Conservation (phyloP, 2,797 vertebrate species). For the Alouatta caraya region DNA sequence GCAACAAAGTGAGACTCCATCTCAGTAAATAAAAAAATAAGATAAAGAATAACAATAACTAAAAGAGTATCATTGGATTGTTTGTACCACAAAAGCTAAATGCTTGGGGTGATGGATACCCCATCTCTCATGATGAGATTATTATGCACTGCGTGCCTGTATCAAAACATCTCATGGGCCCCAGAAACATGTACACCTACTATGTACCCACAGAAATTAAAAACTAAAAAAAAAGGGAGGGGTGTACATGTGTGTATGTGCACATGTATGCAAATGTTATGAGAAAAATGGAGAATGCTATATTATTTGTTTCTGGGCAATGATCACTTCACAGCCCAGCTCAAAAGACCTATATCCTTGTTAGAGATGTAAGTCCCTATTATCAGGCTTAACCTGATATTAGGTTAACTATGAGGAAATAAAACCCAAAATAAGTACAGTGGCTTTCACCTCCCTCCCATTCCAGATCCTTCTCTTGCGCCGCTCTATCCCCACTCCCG, state of each 20-base stretch:
- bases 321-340: neutral
- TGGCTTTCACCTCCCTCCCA: rapidly evolving
- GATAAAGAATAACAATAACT: neutral
- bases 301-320: neutral
- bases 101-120: neutral
- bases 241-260: neutral
- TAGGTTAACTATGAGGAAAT: neutral
- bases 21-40: neutral
- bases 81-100: neutral
- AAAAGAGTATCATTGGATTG: neutral
- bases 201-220: neutral
- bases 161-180: neutral
- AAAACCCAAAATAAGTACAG: neutral
- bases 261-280: neutral
- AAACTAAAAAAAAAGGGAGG: neutral
- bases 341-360: neutral
- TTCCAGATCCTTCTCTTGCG: neutral
- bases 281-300: neutral
- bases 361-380: neutral
- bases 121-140: neutral
- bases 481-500: neutral
- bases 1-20: neutral
- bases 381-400: neutral
- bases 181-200: neutral
- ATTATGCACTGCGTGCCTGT: no score